These are phyloP conservation scores for Rhabdomys pumilio DNA, from an alignment of 2,797 vertebrate species.

Conservation along the genomic window DNA sequence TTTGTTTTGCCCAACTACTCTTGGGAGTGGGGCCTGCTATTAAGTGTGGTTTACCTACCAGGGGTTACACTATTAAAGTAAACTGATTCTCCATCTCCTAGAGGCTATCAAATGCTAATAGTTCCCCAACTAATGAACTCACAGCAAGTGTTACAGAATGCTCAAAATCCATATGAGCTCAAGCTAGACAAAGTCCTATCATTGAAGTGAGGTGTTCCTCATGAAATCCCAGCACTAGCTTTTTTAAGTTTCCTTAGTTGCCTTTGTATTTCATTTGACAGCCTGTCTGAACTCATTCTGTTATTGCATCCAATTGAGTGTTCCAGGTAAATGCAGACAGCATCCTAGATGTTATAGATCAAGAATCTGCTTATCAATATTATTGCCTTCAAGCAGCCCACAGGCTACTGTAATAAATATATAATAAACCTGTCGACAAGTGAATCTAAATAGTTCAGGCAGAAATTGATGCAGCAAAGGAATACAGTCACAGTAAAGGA, in stretches of 20 bases:
- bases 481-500: neutral
- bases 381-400: neutral
- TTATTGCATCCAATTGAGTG: neutral
- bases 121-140: neutral
- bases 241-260: neutral
- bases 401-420: neutral
- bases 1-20: neutral
- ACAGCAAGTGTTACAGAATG: neutral
- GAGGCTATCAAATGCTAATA: neutral
- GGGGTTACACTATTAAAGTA: neutral
- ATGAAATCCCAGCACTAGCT: neutral
- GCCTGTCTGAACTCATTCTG: neutral
- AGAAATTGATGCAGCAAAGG: neutral
- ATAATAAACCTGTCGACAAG: neutral
- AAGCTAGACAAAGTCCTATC: neutral
- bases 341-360: neutral
- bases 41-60: neutral
- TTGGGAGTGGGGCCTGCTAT: neutral
- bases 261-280: conserved; percentile 13
- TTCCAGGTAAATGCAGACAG: neutral
- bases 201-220: too few relatives aligned
- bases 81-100: neutral
- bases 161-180: neutral
- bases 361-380: neutral
- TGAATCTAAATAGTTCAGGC: neutral